Conservation (phyloP, 1,140 invertebrate species). For the Orussus abietinus region DNA sequence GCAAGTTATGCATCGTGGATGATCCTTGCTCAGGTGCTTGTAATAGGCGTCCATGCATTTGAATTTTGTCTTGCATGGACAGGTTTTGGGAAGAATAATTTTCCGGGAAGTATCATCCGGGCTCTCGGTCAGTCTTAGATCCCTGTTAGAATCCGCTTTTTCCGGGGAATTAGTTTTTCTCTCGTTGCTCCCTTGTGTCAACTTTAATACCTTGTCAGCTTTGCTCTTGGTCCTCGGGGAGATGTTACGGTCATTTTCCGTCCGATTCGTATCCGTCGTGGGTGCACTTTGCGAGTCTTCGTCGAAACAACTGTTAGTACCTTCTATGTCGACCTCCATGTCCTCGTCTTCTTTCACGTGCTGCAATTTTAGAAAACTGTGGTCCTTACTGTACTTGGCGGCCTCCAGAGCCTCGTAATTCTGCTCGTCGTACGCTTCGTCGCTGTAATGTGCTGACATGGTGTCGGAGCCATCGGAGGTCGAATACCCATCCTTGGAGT, state of each 20-base stretch:
- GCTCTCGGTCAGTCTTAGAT: not conserved
- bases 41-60: constrained; percentile 23
- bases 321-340: constrained; percentile 33
- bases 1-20: constrained; percentile 26
- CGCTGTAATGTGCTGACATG: constrained; percentile 5
- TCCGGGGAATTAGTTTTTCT: not conserved
- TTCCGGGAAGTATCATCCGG: constrained; percentile 13
- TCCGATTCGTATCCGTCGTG: no score
- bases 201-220: no score
- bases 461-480: constrained; percentile 18
- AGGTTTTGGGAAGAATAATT: constrained; percentile 18
- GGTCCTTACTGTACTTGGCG: constrained; percentile 28
- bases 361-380: constrained; percentile 33
- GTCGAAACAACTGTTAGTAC: constrained; percentile 19
- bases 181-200: not conserved
- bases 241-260: no score
- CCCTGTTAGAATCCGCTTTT: not conserved
- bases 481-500: constrained; percentile 11
- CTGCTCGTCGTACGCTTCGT: not conserved
- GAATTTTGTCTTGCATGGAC: constrained; percentile 31
- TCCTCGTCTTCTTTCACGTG: constrained; percentile 31
- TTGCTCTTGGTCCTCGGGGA: no score
- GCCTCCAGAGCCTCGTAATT: constrained; percentile 9
- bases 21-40: constrained; percentile 23
- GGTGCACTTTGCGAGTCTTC: constrained; percentile 16